phyloP scores from a whole-genome alignment of 2,797 vertebrate species.

The Heliangelus exortis region DNA sequence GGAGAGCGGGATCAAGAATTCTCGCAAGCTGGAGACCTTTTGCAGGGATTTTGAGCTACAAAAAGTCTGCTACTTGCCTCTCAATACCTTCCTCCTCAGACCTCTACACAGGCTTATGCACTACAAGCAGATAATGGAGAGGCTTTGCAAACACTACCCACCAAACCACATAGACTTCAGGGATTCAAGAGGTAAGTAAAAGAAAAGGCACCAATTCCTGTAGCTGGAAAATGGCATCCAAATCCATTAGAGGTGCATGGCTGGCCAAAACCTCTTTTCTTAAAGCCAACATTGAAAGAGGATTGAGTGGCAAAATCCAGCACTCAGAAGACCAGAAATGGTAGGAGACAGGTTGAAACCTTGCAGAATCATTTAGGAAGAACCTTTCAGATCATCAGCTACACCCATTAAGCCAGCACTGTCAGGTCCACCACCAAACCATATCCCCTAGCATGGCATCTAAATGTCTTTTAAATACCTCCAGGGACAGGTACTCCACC shows the following conservation, averaged over 20 bases:
- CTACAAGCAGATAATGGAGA: constrained; percentile 97
- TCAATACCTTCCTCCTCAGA: constrained; percentile 94
- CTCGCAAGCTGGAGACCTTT: constrained; percentile 85
- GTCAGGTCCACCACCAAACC: too few relatives aligned
- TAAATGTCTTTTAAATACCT: too few relatives aligned
- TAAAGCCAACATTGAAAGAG: background rate
- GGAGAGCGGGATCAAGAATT: constrained; percentile 86
- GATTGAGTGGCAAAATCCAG: background rate
- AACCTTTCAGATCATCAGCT: too few relatives aligned
- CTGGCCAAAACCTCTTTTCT: background rate
- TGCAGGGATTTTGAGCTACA: constrained; percentile 97
- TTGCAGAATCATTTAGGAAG: background rate
- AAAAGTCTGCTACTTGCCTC: constrained; percentile 96
- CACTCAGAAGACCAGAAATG: background rate
- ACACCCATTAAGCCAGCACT: too few relatives aligned
- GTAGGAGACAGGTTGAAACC: background rate
- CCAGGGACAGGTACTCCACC: too few relatives aligned
- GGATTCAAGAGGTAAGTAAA: constrained; percentile 89
- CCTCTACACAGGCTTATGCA: constrained; percentile 95
- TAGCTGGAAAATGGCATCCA: background rate
- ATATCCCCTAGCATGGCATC: too few relatives aligned
- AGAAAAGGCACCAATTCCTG: background rate
- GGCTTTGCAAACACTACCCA: constrained; percentile 93
- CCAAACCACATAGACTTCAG: constrained; percentile 91
- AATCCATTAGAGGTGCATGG: background rate